Evolutionary conservation across 1,140 invertebrate species (phyloP).

Genomic region (Leptinotarsa defecta): DNA sequence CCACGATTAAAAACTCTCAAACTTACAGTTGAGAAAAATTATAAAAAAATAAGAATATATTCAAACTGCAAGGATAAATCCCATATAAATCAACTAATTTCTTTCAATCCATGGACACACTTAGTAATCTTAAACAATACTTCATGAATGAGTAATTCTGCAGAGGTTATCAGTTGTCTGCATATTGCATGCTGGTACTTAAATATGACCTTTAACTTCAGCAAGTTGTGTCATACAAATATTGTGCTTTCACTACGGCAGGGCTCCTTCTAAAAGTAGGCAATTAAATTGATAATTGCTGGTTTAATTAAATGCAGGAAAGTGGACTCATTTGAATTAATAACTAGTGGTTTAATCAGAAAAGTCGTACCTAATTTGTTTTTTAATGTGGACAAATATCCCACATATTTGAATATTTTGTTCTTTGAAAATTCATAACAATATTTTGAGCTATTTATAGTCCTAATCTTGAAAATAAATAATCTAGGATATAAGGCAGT

Average conservation of each 20-base stretch:
- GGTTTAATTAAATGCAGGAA: background rate
- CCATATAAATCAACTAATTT: too few species aligned
- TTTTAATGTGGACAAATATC: too few species aligned
- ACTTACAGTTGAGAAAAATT: too few species aligned
- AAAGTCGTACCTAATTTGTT: background rate
- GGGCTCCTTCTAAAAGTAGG: background rate
- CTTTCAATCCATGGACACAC: too few species aligned
- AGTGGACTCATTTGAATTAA: background rate
- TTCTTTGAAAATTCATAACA: too few species aligned
- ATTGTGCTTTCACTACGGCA: background rate
- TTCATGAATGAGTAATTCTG: conserved; percentile 8
- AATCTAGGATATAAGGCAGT: too few species aligned
- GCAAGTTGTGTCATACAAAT: background rate
- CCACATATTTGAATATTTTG: too few species aligned
- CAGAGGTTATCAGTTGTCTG: background rate
- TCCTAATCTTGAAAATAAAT: too few species aligned
- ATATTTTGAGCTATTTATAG: too few species aligned
- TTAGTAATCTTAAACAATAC: background rate
- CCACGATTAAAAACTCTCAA: too few species aligned
- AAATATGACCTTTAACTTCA: background rate
- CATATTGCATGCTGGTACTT: background rate
- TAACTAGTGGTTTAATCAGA: background rate
- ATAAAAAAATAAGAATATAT: too few species aligned
- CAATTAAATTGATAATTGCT: background rate
- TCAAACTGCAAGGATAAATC: too few species aligned